A percentile compares a stretch with the other conserved stretches of the same genome.
These are phyloP conservation scores for Ascidia mentula DNA, from an alignment of 23 tunicate genomes.

Conservation along the genomic window DNA sequence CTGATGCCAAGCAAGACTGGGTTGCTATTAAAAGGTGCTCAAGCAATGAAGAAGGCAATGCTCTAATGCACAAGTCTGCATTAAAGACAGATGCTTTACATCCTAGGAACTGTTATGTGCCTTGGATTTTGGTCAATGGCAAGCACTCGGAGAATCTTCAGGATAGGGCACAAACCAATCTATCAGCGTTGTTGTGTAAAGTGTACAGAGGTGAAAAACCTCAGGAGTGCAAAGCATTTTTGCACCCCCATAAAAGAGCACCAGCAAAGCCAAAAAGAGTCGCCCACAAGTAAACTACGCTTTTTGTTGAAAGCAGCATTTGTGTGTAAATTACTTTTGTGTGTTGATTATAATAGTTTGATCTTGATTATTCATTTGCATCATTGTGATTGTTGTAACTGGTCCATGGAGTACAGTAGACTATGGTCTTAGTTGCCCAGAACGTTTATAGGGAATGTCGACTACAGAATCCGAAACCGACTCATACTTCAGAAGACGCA, in stretches of 20 bases:
- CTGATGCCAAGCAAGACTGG: constrained; percentile 47
- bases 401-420: too few species aligned
- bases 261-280: too few species aligned
- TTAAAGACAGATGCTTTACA: constrained; percentile 51
- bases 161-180: constrained; percentile 59
- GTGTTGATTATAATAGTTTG: too few species aligned
- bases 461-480: too few species aligned
- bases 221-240: constrained; percentile 21
- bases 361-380: too few species aligned
- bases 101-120: constrained; percentile 65
- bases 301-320: too few species aligned
- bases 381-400: too few species aligned
- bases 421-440: too few species aligned
- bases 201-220: constrained; percentile 68
- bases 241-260: background rate
- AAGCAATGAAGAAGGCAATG: constrained; percentile 65
- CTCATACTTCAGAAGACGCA: too few species aligned
- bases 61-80: constrained; percentile 74
- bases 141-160: constrained; percentile 73
- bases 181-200: constrained; percentile 49
- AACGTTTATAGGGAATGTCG: too few species aligned
- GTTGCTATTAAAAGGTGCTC: constrained; percentile 53
- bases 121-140: constrained; percentile 78
- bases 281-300: too few species aligned
- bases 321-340: too few species aligned